Evolutionary conservation across 2,113 vertebrate species (phyloP).

Genomic region (Vidua macroura): DNA sequence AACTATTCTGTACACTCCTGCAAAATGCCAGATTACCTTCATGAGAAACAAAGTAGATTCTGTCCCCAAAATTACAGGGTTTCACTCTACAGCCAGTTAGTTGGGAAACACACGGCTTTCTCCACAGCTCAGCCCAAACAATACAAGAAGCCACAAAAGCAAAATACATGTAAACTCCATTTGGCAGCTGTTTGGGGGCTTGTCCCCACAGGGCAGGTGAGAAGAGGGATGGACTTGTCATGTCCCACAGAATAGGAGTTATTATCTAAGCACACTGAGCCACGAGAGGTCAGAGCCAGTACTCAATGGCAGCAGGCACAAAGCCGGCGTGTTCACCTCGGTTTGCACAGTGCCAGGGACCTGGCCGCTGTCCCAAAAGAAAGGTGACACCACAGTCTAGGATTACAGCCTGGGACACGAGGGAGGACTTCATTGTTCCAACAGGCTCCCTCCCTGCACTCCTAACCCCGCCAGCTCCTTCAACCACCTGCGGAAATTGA

Average conservation of each 20-base stretch:
- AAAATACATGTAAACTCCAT: neutral
- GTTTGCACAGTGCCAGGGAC: neutral
- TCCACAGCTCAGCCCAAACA: neutral
- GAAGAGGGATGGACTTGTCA: fast-evolving
- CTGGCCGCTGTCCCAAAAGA: neutral
- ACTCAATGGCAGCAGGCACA: fast-evolving
- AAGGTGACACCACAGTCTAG: neutral
- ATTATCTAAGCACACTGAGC: neutral
- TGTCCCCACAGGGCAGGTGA: neutral
- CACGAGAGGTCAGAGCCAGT: fast-evolving
- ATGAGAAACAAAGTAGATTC: neutral
- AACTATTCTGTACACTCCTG: neutral
- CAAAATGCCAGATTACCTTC: neutral
- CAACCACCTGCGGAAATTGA: fast-evolving
- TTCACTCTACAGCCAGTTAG: neutral
- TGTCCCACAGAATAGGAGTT: neutral
- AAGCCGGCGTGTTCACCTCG: neutral
- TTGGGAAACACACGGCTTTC: neutral
- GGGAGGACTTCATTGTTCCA: neutral
- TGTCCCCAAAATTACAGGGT: neutral
- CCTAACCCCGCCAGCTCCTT: neutral
- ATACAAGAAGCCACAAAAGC: neutral
- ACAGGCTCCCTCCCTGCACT: neutral
- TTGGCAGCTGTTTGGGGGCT: neutral
- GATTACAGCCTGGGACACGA: neutral